Conservation (phyloP, 2,113 vertebrate genomes). For the Tursiops truncatus region DNA sequence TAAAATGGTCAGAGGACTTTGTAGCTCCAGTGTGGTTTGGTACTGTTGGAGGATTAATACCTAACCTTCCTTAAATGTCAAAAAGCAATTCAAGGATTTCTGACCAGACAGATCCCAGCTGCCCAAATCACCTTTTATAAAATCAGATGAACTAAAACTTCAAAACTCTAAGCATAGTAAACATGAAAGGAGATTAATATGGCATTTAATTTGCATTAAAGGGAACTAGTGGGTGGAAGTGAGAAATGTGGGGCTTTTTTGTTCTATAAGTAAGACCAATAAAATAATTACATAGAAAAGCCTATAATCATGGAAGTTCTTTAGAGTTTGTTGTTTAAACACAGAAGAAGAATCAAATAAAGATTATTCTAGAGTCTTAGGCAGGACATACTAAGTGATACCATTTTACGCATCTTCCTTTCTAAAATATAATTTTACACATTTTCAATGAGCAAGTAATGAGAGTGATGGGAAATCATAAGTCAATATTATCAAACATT, state of each 20-base stretch:
- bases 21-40: conserved; percentile 40
- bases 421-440: background rate
- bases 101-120: conserved; percentile 73
- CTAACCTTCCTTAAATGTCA: conserved; percentile 79
- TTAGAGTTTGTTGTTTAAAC: background rate
- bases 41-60: conserved; percentile 60
- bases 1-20: conserved; percentile 28
- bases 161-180: conserved; percentile 65
- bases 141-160: conserved; percentile 66
- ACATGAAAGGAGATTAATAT: conserved; percentile 70
- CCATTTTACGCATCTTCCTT: background rate
- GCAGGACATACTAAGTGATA: background rate
- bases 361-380: background rate
- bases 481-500: background rate
- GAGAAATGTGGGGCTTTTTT: background rate
- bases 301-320: background rate
- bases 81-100: conserved; percentile 76
- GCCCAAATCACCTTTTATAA: conserved; percentile 75
- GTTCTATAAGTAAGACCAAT: conserved; percentile 43
- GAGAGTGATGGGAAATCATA: background rate
- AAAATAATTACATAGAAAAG: conserved; percentile 43
- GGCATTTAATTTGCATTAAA: conserved; percentile 65
- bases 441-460: background rate
- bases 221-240: background rate
- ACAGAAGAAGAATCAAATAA: conserved; percentile 22